A percentile compares a stretch with the other conserved stretches of the same genome.
These are phyloP conservation scores for Neodon shergylaensis DNA, from an alignment of 2,113 vertebrate species.

Conservation along the genomic window DNA sequence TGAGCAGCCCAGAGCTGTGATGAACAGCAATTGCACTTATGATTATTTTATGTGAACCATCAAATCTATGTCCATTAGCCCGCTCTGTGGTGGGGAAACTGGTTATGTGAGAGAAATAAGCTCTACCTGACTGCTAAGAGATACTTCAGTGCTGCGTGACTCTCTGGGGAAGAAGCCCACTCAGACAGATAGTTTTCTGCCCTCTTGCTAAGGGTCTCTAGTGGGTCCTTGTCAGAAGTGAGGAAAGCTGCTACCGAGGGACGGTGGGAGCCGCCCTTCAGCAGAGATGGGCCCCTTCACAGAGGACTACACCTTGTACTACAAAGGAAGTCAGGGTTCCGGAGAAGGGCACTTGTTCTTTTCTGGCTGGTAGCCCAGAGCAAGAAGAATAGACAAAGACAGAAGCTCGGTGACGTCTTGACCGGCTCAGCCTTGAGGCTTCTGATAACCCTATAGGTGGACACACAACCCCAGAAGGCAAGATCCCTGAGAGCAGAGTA, in stretches of 20 bases:
- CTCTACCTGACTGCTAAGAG: not conserved
- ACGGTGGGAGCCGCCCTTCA: not conserved
- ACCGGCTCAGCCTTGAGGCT: not conserved
- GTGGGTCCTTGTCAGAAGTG: not conserved
- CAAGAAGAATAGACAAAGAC: not conserved
- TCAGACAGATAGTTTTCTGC: not conserved
- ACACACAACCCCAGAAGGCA: not conserved
- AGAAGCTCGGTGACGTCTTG: not conserved
- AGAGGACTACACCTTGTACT: not conserved
- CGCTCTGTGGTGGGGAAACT: conserved; percentile 38
- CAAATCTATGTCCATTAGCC: conserved; percentile 11
- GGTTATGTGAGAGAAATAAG: conserved; percentile 16
- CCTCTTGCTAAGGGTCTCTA: not conserved
- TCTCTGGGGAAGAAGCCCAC: conserved; percentile 17
- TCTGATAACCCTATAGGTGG: not conserved
- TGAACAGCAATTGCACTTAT: not conserved
- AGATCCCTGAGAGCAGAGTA: not conserved
- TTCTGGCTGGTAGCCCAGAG: conserved; percentile 15
- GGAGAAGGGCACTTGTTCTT: not conserved
- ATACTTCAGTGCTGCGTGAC: not conserved
- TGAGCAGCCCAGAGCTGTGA: not conserved
- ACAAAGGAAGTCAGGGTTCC: not conserved
- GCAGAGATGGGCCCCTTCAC: not conserved
- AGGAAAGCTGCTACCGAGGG: not conserved
- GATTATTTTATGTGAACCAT: conserved; percentile 41